phyloP scores from a whole-genome alignment of 2,113 vertebrate species.

The Eira barbara region DNA sequence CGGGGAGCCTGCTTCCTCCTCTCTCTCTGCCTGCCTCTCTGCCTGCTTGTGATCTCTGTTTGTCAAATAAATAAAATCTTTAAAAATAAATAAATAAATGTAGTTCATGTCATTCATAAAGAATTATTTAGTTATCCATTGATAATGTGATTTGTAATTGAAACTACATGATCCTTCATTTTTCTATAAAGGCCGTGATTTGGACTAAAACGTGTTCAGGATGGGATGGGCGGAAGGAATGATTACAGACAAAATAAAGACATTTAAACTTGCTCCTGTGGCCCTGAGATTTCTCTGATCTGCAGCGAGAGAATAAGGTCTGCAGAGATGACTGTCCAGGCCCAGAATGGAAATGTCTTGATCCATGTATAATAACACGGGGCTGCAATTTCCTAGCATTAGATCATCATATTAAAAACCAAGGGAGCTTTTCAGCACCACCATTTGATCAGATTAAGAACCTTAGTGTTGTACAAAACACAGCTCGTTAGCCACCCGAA shows the following conservation, averaged over 20 bases:
- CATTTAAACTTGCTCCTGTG: conserved; percentile 49
- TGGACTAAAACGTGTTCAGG: neutral
- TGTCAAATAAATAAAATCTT: neutral
- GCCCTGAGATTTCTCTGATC: conserved; percentile 49
- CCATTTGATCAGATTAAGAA: conserved; percentile 76
- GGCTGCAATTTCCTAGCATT: conserved; percentile 70
- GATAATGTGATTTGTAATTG: neutral
- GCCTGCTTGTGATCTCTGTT: too few species aligned
- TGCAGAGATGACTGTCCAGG: conserved; percentile 51
- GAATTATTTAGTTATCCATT: conserved; percentile 14
- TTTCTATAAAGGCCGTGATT: conserved; percentile 5
- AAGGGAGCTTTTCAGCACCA: conserved; percentile 66
- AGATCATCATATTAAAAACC: conserved; percentile 70
- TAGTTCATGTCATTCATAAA: neutral
- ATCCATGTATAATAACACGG: conserved; percentile 54
- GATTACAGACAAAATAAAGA: conserved; percentile 41
- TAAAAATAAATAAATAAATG: neutral
- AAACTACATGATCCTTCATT: neutral
- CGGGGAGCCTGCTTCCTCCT: too few species aligned
- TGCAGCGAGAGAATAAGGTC: conserved; percentile 51
- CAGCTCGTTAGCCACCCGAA: conserved; percentile 70
- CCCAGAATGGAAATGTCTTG: conserved; percentile 69
- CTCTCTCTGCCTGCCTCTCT: too few species aligned
- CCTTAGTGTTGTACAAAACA: conserved; percentile 62
- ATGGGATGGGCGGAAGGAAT: conserved; percentile 27